A percentile compares a stretch with the other conserved stretches of the same genome.
phyloP scores from a whole-genome alignment of 35 echinoderm and acorn worm genomes.

The Holothuria glaberrima region DNA sequence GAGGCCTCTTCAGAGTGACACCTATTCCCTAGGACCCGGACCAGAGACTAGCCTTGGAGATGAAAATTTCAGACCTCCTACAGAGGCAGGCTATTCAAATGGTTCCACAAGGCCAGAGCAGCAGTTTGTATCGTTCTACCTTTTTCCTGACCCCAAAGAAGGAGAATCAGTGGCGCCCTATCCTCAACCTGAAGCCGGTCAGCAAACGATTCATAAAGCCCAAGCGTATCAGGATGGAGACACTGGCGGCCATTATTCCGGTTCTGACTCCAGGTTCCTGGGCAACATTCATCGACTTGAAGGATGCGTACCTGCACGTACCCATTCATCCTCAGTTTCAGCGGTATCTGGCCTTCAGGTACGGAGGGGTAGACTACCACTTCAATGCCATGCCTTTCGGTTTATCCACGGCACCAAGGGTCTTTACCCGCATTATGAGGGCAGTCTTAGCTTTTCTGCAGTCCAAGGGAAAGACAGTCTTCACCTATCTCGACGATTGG shows the following conservation, averaged over 20 bases:
- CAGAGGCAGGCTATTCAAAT: background rate
- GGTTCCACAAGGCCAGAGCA: background rate
- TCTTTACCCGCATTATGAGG: too few species aligned
- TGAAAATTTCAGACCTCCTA: background rate
- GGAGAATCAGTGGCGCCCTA: background rate
- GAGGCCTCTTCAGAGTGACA: background rate
- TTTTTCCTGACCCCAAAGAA: constrained; percentile 59
- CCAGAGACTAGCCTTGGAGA: background rate
- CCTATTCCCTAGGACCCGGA: background rate
- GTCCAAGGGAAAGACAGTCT: too few species aligned
- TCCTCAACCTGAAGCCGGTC: constrained; percentile 63
- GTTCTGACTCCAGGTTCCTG: background rate
- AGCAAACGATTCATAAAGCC: constrained; percentile 18
- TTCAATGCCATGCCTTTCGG: too few species aligned
- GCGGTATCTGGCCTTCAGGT: background rate
- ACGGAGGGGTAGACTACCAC: too few species aligned
- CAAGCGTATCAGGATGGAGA: constrained; percentile 58
- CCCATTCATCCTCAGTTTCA: too few species aligned
- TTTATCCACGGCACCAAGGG: too few species aligned
- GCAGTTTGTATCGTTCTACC: background rate
- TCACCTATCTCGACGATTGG: background rate
- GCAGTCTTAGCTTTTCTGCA: too few species aligned
- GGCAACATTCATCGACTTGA: background rate
- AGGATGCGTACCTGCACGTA: background rate
- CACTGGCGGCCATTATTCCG: background rate